Percentiles rank a stretch among this genome's conserved stretches.
These are phyloP conservation scores for Motacilla alba DNA, from an alignment of 2,113 vertebrate species.

Conservation along the genomic window DNA sequence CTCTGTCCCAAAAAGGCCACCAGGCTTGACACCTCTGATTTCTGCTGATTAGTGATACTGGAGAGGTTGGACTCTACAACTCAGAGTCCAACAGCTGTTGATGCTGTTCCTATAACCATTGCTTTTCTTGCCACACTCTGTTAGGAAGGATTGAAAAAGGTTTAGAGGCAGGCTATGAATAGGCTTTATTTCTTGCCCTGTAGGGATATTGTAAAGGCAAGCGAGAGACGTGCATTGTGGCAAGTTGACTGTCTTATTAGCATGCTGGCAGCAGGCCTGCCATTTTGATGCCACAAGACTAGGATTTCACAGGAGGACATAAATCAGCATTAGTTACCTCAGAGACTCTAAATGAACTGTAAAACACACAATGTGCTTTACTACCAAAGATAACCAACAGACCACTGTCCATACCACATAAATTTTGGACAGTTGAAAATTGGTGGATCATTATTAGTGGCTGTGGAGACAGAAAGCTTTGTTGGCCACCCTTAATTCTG, in stretches of 20 bases:
- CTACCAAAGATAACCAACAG: not conserved
- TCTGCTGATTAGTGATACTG: not conserved
- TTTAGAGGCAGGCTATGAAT: not conserved
- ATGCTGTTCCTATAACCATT: not conserved
- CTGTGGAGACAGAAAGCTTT: not conserved
- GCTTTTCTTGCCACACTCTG: not conserved
- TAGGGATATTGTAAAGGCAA: not conserved
- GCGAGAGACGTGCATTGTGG: fast-evolving
- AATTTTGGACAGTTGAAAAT: not conserved
- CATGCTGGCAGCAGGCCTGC: not conserved
- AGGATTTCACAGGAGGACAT: not conserved
- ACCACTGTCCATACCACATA: not conserved
- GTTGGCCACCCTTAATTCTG: not conserved
- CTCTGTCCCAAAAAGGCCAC: not conserved
- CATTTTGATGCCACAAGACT: not conserved
- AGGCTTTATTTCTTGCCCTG: not conserved
- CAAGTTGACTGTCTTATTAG: not conserved
- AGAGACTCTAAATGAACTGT: not conserved
- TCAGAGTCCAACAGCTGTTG: not conserved
- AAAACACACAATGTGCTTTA: not conserved
- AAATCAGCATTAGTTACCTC: not conserved
- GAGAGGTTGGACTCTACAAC: not conserved
- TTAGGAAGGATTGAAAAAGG: not conserved
- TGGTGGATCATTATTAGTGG: not conserved
- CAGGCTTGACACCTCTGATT: not conserved